A percentile compares a stretch with the other conserved stretches of the same genome.
Evolutionary conservation across 2,113 vertebrate genomes (phyloP).

Genomic region (Cyprinodon brontotheroides): DNA sequence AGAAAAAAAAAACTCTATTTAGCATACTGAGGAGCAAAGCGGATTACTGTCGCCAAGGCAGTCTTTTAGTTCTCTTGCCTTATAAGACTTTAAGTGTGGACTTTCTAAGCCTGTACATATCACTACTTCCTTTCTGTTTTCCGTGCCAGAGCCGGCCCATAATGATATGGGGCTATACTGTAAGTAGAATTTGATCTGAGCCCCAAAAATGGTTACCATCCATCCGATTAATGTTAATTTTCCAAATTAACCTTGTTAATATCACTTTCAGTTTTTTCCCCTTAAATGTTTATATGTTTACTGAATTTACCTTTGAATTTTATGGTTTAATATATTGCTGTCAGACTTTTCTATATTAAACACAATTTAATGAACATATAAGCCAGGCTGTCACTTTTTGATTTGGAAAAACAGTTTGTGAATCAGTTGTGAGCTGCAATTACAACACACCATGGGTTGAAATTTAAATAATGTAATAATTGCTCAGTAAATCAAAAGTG

Average conservation of each 20-base stretch:
- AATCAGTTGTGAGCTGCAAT: neutral
- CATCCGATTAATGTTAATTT: too few relatives aligned
- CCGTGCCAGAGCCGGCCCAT: neutral
- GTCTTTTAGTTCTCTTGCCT: conserved; percentile 41
- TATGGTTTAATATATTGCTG: neutral
- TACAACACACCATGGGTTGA: neutral
- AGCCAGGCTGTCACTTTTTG: neutral
- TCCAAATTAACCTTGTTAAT: neutral
- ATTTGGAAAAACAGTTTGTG: neutral
- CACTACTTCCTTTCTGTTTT: neutral
- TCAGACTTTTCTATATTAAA: neutral
- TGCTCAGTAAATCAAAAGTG: too few relatives aligned
- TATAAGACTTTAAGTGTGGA: conserved; percentile 33
- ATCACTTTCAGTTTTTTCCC: neutral
- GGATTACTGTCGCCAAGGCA: conserved; percentile 53
- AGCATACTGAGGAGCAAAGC: conserved; percentile 45
- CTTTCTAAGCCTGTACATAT: conserved; percentile 30
- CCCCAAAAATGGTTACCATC: too few relatives aligned
- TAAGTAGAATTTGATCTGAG: neutral
- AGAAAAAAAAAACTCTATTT: conserved; percentile 42
- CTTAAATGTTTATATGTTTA: neutral
- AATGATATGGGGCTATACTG: neutral
- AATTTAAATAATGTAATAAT: too few relatives aligned
- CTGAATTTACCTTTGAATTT: neutral
- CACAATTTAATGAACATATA: neutral